phyloP scores from a whole-genome alignment of 2,797 vertebrate species.

The Allobates femoralis region DNA sequence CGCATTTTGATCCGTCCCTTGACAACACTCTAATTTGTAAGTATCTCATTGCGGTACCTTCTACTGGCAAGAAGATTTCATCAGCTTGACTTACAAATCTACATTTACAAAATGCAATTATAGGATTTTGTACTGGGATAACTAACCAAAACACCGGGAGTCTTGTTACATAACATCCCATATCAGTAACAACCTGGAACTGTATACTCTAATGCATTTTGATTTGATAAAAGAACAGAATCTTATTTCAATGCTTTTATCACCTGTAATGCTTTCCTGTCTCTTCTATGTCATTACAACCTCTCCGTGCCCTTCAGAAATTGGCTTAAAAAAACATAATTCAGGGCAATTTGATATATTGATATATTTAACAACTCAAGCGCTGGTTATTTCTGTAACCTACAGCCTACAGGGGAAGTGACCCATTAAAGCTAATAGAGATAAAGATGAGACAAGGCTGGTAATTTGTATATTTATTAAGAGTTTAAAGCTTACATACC shows the following conservation, averaged over 20 bases:
- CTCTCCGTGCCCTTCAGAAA: constrained; percentile 56
- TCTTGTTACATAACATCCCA: constrained; percentile 52
- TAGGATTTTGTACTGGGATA: constrained; percentile 55
- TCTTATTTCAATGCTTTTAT: constrained; percentile 55
- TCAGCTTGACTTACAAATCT: constrained; percentile 60
- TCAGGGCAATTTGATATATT: constrained; percentile 55
- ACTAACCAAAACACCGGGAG: constrained; percentile 54
- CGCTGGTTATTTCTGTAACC: not conserved
- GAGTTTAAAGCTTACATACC: not conserved
- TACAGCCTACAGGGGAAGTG: not conserved
- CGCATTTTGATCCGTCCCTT: constrained; percentile 50
- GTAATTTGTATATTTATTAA: constrained; percentile 18
- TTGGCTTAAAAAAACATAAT: constrained; percentile 24
- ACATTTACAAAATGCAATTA: constrained; percentile 62
- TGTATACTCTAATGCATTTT: constrained; percentile 43
- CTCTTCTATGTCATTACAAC: constrained; percentile 49
- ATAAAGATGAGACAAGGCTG: not conserved
- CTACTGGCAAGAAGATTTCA: constrained; percentile 38
- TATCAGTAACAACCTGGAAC: constrained; percentile 14
- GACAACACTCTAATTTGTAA: constrained; percentile 58
- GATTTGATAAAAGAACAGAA: constrained; percentile 52
- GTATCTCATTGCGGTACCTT: constrained; percentile 48
- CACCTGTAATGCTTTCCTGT: constrained; percentile 58
- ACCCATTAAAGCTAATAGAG: not conserved
- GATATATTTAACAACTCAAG: constrained; percentile 47